Base-by-base conservation (phyloP, 92 coral and sea anemone species). In the Palythoa grandis region DNA sequence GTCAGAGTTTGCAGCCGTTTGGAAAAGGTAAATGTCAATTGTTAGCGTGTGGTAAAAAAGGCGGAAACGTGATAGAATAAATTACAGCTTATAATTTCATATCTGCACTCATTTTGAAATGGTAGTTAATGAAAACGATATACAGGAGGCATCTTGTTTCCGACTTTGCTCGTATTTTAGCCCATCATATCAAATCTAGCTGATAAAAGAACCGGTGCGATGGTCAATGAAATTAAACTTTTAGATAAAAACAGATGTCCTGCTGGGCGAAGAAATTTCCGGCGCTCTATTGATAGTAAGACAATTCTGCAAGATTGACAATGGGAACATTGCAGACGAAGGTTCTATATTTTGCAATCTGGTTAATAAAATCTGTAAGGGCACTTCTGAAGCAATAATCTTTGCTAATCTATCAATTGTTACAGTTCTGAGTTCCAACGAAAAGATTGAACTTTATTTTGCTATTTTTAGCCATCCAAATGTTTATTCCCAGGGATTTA, bases 141-240 rank as follows among this genome's bases (percentile, higher is more conserved):
- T 80, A 23, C 61, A 43, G 85, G 74, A 65, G 85, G 47, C 60
- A 80, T 22, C 74, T 29, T 24, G 22, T 13, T 22, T 69, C 74
- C 74, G 74, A 53, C 74, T 48, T 20, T 65, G 74, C 58, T 80
- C 73, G 25, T 80, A 70, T 60, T 66, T 66, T 66, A 47, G 63
- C 74, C 53, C 56, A 80, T 38, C 9, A 65, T 63, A 80, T 80
- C 66, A 80, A 78, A 67, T 80, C 74, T 22, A 80, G 73, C 20
- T 67, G 85, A 66, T 80, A 80, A 66, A 65, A 66, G 47, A 24
- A 65, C 74, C 43, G 70, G 12, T 47, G 85, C 65, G 16, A 65
- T 65, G 57, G 85, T 80, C 85, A 80, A 80, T 66, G 85, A 80
- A 80, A 80, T 66, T 80, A 80, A 80, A 80, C 85, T 20, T 48